Evolutionary conservation across 1,140 invertebrate genomes (phyloP), one percentile per base, ranked within the genome.

Genomic region (Drusus annulatus): DNA sequence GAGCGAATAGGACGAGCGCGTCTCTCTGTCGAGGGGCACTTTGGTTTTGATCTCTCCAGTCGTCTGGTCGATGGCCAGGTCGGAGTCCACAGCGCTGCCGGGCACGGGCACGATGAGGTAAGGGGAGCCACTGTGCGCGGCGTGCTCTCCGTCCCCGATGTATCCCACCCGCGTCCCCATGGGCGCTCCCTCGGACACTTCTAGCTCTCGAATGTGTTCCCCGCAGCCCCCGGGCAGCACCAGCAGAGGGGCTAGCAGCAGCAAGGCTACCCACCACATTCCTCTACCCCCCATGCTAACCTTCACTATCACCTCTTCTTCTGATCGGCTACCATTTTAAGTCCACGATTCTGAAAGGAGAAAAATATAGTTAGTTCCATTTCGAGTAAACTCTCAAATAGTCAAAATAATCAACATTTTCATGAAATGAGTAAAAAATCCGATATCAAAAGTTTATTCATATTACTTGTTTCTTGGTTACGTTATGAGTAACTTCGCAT

Each of bases 41-140:
- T 93, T 93, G 8, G 97, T 98, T 69, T 93, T 91, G 83, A 99
- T 98, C 87, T 98, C 96, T 0, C 98, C 98, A 0, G 96, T 97
- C 50, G 93, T 93, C 25, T 94, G 92, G 85, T 99, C 96, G 76
- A 99, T 96, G 62, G 91, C 90, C 50, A 99, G 90, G 86, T 98
- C 96, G 15, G 93, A 93, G 84, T 97, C 96, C n/a, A 97, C 95
- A 73, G 93, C 93, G 84, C 94, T 95, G 74, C 96, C 95, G 0
- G 93, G 93, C 36, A 96, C 94, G 8, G 96, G 94, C 5, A 98
- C 96, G 63, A 98, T 97, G 52, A 97, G 91, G 88, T 97, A 97
- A 0, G 96, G 96, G 6, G 96, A 95, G 0, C 92, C 92, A 82
- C 91, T 92, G 79, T 93, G 92, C 45, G 92, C 90, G 81, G 93